phyloP scores from a whole-genome alignment of 2,113 vertebrate species.

The Argyrosomus japonicus region DNA sequence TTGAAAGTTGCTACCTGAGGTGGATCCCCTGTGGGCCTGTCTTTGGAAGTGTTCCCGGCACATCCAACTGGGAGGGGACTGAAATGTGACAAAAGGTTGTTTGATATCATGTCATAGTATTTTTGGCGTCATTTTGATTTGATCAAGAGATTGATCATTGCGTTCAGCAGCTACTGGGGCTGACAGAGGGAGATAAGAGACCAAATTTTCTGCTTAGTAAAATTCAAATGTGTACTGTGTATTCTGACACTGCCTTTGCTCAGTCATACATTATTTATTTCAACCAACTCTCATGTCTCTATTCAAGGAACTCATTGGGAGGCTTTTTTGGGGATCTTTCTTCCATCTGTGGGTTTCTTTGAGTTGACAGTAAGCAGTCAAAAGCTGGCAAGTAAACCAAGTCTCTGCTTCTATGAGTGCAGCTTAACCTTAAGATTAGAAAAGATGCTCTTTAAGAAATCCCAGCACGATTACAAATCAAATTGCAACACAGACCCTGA shows the following conservation, averaged over 20 bases:
- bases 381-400: constrained; percentile 8
- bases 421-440: constrained; percentile 20
- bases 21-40: too few relatives aligned
- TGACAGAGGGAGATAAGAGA: constrained; percentile 37
- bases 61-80: too few relatives aligned
- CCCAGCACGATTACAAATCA: not conserved
- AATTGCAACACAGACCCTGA: constrained; percentile 5
- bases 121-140: not conserved
- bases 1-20: too few relatives aligned
- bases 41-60: too few relatives aligned
- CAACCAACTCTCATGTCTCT: constrained; percentile 12
- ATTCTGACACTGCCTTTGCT: constrained; percentile 30
- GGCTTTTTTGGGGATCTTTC: not conserved
- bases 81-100: not conserved
- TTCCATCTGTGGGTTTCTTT: constrained; percentile 1
- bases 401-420: constrained; percentile 13
- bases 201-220: constrained; percentile 27
- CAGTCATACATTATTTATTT: constrained; percentile 56
- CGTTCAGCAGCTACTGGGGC: not conserved
- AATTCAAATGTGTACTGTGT: constrained; percentile 34
- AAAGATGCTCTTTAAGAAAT: constrained; percentile 20
- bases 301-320: constrained; percentile 29
- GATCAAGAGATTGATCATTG: not conserved
- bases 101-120: not conserved
- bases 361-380: constrained; percentile 9